Evolutionary conservation across 1,140 invertebrate species (phyloP).

Genomic region (Drosophila murphyi): DNA sequence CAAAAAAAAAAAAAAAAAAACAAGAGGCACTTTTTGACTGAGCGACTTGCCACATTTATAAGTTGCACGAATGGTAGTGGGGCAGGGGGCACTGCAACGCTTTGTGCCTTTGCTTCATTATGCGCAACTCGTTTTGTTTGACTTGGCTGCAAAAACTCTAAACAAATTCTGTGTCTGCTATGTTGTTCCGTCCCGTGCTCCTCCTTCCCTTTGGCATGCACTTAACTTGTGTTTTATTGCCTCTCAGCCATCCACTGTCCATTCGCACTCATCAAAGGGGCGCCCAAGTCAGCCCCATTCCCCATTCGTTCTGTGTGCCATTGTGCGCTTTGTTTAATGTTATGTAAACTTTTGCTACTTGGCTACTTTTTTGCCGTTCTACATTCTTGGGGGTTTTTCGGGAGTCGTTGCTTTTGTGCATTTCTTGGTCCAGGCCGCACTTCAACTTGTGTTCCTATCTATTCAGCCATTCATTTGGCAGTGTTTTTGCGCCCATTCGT

Average conservation of each 20-base stretch:
- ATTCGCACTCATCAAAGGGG: slow-evolving; percentile 69
- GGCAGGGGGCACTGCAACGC: slow-evolving; percentile 4
- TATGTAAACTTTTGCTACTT: slow-evolving; percentile 77
- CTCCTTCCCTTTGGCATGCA: slow-evolving; percentile 54
- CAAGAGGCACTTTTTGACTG: slow-evolving; percentile 31
- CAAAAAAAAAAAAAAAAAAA: slow-evolving; percentile 31
- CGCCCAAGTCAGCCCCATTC: slow-evolving; percentile 51
- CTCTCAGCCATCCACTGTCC: slow-evolving; percentile 40
- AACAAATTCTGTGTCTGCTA: slow-evolving; percentile 59
- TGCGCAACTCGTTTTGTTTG: slow-evolving; percentile 79
- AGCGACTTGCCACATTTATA: slow-evolving; percentile 61
- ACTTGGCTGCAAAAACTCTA: slow-evolving; percentile 74
- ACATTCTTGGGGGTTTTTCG: slow-evolving; percentile 6
- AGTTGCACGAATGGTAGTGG: slow-evolving; percentile 3
- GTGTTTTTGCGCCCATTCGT: slow-evolving; percentile 39
- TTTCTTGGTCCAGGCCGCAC: slow-evolving; percentile 44
- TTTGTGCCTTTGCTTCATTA: slow-evolving; percentile 81
- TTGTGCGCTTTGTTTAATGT: slow-evolving; percentile 82
- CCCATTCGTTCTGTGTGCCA: slow-evolving; percentile 38
- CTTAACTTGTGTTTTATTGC: slow-evolving; percentile 49
- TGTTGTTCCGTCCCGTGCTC: slow-evolving; percentile 14
- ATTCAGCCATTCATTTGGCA: slow-evolving; percentile 75
- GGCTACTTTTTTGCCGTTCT: slow-evolving; percentile 48
- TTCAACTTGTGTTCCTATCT: slow-evolving; percentile 72
- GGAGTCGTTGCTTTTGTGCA: slow-evolving; percentile 31